phyloP scores from a whole-genome alignment of 2,797 vertebrate genomes.

The Cuculus canorus region DNA sequence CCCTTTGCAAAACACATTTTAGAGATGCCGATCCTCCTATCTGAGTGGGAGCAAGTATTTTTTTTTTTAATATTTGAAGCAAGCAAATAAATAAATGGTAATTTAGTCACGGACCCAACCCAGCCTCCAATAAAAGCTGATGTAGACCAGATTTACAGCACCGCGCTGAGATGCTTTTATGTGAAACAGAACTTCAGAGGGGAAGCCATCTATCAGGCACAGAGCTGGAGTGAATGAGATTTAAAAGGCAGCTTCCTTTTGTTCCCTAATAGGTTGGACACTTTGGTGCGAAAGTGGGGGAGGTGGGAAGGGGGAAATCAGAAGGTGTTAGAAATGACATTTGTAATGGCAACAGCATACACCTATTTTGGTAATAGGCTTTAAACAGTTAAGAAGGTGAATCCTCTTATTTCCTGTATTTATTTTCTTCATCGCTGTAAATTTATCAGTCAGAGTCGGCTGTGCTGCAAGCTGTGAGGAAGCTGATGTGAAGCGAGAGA shows the following conservation, averaged over 20 bases:
- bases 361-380: constrained; percentile 74
- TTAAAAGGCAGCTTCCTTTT: constrained; percentile 78
- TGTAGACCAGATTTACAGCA: constrained; percentile 77
- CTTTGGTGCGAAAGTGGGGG: constrained; percentile 62
- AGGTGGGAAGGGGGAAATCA: constrained; percentile 54
- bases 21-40: background rate
- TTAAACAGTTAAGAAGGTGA: constrained; percentile 73
- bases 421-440: constrained; percentile 29
- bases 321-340: constrained; percentile 69
- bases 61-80: background rate
- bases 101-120: constrained; percentile 66
- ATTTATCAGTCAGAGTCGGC: constrained; percentile 44
- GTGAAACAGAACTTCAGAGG: constrained; percentile 71
- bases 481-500: background rate
- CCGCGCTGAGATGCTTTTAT: constrained; percentile 72
- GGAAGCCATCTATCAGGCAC: constrained; percentile 72
- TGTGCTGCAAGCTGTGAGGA: background rate
- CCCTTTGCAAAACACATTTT: fast-evolving
- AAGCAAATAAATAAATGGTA: constrained; percentile 59
- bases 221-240: constrained; percentile 68
- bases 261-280: constrained; percentile 75
- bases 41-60: background rate
- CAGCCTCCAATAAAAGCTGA: constrained; percentile 72
- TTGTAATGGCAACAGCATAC: constrained; percentile 43
- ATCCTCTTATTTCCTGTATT: constrained; percentile 65